Conservation (phyloP, 2,888 invertebrate genomes). For the Micoletzkya japonica region DNA sequence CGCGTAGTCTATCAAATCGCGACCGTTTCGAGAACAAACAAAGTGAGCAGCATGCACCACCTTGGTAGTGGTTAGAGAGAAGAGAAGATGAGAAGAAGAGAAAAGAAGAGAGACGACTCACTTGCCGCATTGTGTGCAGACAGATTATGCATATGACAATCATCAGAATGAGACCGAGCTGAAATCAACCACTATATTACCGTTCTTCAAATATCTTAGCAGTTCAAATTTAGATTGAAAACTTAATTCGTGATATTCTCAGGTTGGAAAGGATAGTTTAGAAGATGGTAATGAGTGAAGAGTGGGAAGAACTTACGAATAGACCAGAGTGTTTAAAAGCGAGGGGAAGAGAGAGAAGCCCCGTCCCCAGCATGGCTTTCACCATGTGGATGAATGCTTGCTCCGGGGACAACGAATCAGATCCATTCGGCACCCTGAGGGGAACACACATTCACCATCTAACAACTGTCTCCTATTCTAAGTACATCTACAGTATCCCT, state of each 20-base stretch:
- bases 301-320: constrained; percentile 56
- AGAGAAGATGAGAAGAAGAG: not conserved
- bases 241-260: not conserved
- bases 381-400: constrained; percentile 71
- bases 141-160: constrained; percentile 81
- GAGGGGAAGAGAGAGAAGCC: constrained; percentile 93
- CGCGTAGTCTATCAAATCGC: constrained; percentile 57
- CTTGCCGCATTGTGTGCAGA: constrained; percentile 88
- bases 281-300: not conserved
- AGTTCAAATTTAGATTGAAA: too few species aligned
- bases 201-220: too few species aligned
- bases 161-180: constrained; percentile 78
- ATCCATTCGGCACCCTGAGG: constrained; percentile 4
- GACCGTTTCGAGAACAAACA: constrained; percentile 54
- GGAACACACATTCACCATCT: not conserved
- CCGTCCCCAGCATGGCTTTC: constrained; percentile 89
- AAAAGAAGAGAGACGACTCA: not conserved
- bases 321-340: constrained; percentile 89
- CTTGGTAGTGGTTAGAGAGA: not conserved
- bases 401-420: constrained; percentile 33
- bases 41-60: constrained; percentile 71
- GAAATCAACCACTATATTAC: constrained; percentile 38
- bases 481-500: not conserved
- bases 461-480: not conserved
- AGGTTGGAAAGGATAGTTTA: not conserved